Percentiles rank a stretch among this genome's conserved stretches.
Conservation (phyloP, 2,888 invertebrate species). For the Chromoteleia sp. region DNA sequence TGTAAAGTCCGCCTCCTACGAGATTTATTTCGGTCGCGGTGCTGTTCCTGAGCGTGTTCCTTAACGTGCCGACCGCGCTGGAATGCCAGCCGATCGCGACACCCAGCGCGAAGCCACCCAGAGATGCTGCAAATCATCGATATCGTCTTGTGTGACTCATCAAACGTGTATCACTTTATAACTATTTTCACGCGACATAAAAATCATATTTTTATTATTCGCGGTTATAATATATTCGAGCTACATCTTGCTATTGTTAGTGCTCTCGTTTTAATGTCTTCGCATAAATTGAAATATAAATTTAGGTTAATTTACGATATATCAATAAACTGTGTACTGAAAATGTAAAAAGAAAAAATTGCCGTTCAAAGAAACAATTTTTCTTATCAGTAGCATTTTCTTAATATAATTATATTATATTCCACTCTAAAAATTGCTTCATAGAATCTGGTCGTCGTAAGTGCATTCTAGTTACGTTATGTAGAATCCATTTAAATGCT, state of each 20-base stretch:
- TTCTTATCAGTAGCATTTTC: too few relatives aligned
- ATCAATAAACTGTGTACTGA: too few relatives aligned
- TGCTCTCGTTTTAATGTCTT: neutral
- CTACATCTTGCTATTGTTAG: neutral
- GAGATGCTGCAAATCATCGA: conserved; percentile 75
- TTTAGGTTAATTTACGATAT: too few relatives aligned
- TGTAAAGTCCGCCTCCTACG: conserved; percentile 75
- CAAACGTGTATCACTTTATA: conserved; percentile 13
- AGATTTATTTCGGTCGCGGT: conserved; percentile 74
- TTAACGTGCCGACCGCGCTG: conserved; percentile 74
- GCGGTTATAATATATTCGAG: conserved; percentile 3
- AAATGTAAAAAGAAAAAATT: too few relatives aligned
- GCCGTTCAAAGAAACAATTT: too few relatives aligned
- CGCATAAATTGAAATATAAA: neutral
- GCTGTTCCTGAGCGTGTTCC: conserved; percentile 73
- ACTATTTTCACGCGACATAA: conserved; percentile 30
- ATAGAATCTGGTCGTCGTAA: too few relatives aligned
- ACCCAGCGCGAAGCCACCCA: conserved; percentile 79
- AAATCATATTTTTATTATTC: conserved; percentile 38
- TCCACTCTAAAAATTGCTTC: too few relatives aligned
- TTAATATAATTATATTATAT: too few relatives aligned
- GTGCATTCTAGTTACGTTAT: too few relatives aligned
- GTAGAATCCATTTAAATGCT: too few relatives aligned
- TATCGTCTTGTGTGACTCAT: conserved; percentile 22
- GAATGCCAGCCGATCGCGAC: conserved; percentile 81